Conservation (phyloP, 1,140 invertebrate genomes). For the Stegodyphus mimosarum region DNA sequence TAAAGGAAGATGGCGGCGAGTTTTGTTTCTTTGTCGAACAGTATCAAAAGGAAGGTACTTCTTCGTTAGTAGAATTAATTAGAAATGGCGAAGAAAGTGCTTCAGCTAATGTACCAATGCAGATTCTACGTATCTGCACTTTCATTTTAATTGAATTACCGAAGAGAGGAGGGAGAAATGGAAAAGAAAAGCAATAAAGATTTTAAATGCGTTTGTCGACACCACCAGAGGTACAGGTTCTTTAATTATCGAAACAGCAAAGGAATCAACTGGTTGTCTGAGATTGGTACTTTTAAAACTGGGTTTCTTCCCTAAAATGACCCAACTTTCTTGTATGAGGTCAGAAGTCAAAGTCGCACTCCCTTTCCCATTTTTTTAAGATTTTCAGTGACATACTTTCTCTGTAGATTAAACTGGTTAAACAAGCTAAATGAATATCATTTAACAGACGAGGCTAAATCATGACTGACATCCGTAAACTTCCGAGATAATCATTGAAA, state of each 20-base stretch:
- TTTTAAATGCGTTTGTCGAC: not conserved
- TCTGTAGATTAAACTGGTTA: no score
- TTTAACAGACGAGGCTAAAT: no score
- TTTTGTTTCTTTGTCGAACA: conserved; percentile 35
- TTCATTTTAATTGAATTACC: conserved; percentile 51
- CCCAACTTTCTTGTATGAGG: no score
- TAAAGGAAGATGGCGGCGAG: conserved; percentile 41
- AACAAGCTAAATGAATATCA: no score
- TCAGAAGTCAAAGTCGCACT: no score
- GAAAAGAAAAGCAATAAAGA: no score
- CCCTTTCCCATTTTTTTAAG: no score
- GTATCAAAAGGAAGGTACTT: conserved; percentile 46
- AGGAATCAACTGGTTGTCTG: not conserved
- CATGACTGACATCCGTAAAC: no score
- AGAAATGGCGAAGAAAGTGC: conserved; percentile 36
- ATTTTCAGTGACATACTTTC: no score
- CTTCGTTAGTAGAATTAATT: conserved; percentile 47
- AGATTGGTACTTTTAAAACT: no score
- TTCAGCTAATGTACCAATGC: conserved; percentile 28
- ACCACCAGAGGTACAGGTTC: not conserved
- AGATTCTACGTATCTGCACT: conserved; percentile 1
- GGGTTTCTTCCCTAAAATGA: no score
- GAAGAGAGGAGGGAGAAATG: not conserved
- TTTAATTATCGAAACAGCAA: not conserved
- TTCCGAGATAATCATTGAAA: no score